phyloP scores from a whole-genome alignment of 2,113 vertebrate genomes.

The Hypocryptadius cinnamomeus region DNA sequence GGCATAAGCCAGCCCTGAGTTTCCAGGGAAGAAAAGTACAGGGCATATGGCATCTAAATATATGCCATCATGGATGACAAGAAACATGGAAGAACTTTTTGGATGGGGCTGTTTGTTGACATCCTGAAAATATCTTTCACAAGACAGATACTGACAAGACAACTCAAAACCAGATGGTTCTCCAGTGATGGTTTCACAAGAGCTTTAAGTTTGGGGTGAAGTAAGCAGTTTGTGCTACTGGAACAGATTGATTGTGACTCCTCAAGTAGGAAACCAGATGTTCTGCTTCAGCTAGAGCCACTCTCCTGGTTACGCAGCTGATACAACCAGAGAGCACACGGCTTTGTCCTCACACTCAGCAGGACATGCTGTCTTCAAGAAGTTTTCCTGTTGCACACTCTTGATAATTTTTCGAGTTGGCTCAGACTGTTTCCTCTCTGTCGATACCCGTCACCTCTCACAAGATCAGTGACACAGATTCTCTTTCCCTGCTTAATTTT shows the following conservation, averaged over 20 bases:
- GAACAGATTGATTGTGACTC: neutral
- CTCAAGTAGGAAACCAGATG: conserved; percentile 12
- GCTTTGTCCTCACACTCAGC: neutral
- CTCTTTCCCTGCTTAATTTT: neutral
- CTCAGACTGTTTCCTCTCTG: neutral
- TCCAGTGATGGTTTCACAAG: conserved; percentile 8
- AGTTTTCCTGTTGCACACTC: neutral
- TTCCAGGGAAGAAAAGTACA: conserved; percentile 23
- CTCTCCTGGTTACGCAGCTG: neutral
- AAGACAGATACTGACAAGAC: conserved; percentile 21
- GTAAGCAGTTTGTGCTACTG: neutral
- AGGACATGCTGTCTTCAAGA: neutral
- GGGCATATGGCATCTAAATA: conserved; percentile 42
- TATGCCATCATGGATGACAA: neutral
- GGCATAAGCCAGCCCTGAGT: neutral
- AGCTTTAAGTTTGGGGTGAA: neutral
- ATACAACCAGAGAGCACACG: neutral
- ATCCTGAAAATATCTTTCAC: conserved; percentile 25
- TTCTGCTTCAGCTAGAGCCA: neutral
- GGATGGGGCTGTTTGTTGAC: conserved; percentile 4
- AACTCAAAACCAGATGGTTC: conserved; percentile 37
- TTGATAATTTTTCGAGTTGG: neutral
- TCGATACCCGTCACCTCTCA: neutral
- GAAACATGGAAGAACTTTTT: conserved; percentile 22
- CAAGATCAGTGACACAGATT: neutral